phyloP scores from a whole-genome alignment of 2,888 invertebrate species.

The Halictus ligatus region DNA sequence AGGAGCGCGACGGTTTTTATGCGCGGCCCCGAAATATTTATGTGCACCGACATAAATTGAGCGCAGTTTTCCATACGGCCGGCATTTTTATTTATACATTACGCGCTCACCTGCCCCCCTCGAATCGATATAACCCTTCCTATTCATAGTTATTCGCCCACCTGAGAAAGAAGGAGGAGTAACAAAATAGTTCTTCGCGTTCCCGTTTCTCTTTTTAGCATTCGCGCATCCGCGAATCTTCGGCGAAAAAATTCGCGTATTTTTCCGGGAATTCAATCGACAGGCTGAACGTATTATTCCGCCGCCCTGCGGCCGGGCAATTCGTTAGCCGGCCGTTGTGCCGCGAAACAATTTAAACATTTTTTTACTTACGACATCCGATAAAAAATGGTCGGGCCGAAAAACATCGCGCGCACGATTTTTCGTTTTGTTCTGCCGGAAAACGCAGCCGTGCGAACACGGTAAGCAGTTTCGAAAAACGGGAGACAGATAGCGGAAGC shows the following conservation, averaged over 20 bases:
- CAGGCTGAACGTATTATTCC: slow-evolving; percentile 10
- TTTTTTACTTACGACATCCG: neutral
- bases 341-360: neutral
- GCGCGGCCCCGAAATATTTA: slow-evolving; percentile 18
- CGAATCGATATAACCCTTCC: neutral
- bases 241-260: slow-evolving; percentile 16
- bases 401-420: neutral
- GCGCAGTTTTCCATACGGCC: neutral
- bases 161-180: neutral
- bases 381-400: neutral
- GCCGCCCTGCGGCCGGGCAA: neutral
- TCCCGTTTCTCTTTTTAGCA: neutral
- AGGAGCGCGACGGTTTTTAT: slow-evolving; percentile 19
- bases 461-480: neutral
- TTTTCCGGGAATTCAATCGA: neutral
- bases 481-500: neutral
- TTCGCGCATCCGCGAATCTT: neutral
- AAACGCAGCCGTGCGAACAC: neutral
- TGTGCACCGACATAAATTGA: slow-evolving; percentile 21
- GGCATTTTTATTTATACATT: neutral
- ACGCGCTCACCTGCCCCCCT: neutral
- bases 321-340: neutral
- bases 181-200: neutral
- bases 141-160: neutral
- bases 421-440: too few relatives aligned